Conservation (phyloP, 2,797 vertebrate species). For the Coregonus sp. region DNA sequence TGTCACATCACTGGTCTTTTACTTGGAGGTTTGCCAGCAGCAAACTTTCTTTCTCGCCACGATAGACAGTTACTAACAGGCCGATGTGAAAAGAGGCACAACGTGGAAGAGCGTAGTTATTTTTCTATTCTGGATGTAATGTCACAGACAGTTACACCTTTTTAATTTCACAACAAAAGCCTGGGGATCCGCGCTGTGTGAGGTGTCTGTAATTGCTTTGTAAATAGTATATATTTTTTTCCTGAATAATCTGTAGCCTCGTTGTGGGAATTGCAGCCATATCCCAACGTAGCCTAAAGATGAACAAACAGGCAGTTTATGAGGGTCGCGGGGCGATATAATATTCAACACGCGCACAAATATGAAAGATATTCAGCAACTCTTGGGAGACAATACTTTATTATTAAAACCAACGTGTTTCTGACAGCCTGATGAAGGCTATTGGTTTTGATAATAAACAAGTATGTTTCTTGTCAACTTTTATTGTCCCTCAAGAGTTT, state of each 20-base stretch:
- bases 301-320: not conserved
- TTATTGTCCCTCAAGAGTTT: not conserved
- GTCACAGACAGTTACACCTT: constrained; percentile 22
- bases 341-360: not conserved
- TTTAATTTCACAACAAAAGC: constrained; percentile 25
- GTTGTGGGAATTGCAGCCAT: not conserved
- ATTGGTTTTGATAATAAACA: not conserved
- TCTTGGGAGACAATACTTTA: not conserved
- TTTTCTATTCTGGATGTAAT: constrained; percentile 4
- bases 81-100: constrained; percentile 1
- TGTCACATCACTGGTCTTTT: constrained; percentile 4
- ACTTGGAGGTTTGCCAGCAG: not conserved
- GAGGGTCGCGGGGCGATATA: not conserved
- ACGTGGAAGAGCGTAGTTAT: constrained; percentile 5
- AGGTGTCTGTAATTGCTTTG: constrained; percentile 24
- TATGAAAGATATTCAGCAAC: not conserved
- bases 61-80: constrained; percentile 1
- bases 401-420: not conserved
- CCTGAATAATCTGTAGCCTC: not conserved
- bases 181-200: not conserved
- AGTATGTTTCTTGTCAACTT: not conserved
- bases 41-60: not conserved
- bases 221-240: constrained; percentile 9
- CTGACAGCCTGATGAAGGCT: not conserved
- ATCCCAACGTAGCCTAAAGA: not conserved